Base-by-base conservation (phyloP, 2,113 vertebrate species). In the Seriola rivoliana region DNA sequence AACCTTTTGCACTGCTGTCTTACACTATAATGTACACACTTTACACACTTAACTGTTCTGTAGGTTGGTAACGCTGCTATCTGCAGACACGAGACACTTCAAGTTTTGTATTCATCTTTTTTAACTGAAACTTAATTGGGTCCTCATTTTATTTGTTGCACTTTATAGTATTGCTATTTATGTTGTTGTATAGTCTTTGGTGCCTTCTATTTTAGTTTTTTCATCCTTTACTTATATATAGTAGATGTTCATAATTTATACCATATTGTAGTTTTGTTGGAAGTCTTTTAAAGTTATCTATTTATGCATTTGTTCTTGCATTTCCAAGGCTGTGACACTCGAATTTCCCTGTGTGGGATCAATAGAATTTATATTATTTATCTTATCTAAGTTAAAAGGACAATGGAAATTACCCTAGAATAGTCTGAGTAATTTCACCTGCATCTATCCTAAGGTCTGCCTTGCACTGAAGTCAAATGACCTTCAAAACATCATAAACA, bases 401-500 rank as follows among this genome's bases (percentile, higher is more conserved):
- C 11, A 76, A 52, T 21, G 29, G 55, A 72, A 38, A 62, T 38
- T 13, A 10, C 17, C 0, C 3, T 2, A n/a, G 8, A 46, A 40
- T 40, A 12, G 10, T 29, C 44, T 58, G 65, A 84, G 29, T 34
- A 36, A 75, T 44, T 71, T 69, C 21, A 52, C 80, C 34, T 44
- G 17, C 16, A 67, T 46, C n/a, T 17, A 40, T 19, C 44, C 17
- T 3, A 12, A 77, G n/a, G 48, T 52, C 59, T 67, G 60, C 25
- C 40, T 4, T 57, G 57, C 34, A 19, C 59, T 29, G 50, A 58
- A 23, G 59, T 64, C 60, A 40, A 69, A 72, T 55, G 84, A 93
- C 89, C 91, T 92, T 92, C 75, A 89, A 63, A 85, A 67, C 78
- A 75, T 81, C 84, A 34, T 54, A 71, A 89, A 81, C 75, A n/a